Percentiles rank a stretch among this genome's conserved stretches.
Evolutionary conservation across 2,888 invertebrate species (phyloP).

Genomic region (Ischnura elegans): DNA sequence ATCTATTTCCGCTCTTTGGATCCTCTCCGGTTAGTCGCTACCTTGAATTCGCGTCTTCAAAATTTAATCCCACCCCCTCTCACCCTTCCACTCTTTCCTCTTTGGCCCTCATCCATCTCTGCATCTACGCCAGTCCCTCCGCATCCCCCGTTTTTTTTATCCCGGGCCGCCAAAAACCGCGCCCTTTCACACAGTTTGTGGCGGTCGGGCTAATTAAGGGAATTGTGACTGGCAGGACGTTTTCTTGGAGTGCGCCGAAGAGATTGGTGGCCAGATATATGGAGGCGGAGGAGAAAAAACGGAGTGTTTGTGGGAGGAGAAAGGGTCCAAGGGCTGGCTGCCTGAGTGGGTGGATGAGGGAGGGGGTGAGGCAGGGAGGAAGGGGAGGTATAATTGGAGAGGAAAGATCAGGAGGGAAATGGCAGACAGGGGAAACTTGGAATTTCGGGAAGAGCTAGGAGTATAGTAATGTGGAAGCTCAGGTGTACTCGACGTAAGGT

Average conservation of each 20-base stretch:
- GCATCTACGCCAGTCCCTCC: not conserved
- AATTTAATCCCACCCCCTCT: not conserved
- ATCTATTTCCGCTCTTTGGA: no score
- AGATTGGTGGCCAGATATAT: conserved; percentile 56
- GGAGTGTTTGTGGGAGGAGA: not conserved
- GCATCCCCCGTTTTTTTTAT: not conserved
- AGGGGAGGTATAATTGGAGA: not conserved
- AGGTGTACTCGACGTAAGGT: not conserved
- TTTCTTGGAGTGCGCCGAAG: conserved; percentile 53
- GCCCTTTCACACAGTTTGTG: conserved; percentile 63
- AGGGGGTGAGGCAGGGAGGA: not conserved
- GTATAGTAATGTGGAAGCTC: not conserved
- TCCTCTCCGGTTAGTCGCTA: not conserved
- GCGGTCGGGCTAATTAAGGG: conserved; percentile 65
- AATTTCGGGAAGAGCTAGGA: not conserved
- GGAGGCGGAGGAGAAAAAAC: conserved; percentile 1
- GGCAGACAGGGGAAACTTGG: not conserved
- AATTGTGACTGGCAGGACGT: conserved; percentile 61
- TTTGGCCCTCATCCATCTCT: conserved; percentile 26
- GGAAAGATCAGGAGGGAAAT: no score
- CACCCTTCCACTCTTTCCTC: not conserved
- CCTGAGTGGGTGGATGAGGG: not conserved
- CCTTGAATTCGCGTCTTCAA: not conserved
- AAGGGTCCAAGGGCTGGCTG: not conserved
- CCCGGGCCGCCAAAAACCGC: conserved; percentile 46